These are phyloP conservation scores for Trichopria drosophilae DNA, from an alignment of 2,888 invertebrate genomes.

Conservation along the genomic window DNA sequence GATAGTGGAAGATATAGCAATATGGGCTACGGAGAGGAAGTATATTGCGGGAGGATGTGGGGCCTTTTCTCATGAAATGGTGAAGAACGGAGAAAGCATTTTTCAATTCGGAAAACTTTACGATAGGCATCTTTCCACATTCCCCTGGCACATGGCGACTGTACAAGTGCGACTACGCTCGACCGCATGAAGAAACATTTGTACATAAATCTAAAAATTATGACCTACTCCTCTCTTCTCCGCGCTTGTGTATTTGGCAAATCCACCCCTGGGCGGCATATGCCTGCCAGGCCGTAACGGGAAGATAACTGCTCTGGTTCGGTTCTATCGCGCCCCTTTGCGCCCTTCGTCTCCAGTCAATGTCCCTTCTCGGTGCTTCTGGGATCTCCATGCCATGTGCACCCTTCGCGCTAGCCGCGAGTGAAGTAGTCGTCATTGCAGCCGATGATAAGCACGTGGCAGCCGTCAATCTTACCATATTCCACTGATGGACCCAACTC, in stretches of 20 bases:
- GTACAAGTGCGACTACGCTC: neutral
- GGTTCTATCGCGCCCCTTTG: neutral
- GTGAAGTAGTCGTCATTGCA: no score
- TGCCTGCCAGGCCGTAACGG: conserved; percentile 56
- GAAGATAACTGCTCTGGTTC: conserved; percentile 48
- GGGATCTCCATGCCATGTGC: no score
- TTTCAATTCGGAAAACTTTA: conserved; percentile 57
- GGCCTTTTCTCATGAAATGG: conserved; percentile 34
- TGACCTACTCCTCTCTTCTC: conserved; percentile 43
- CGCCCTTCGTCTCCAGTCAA: no score
- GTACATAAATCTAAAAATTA: conserved; percentile 59
- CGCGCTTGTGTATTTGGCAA: conserved; percentile 13
- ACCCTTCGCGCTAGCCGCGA: no score
- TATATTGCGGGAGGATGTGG: no score
- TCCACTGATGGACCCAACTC: no score
- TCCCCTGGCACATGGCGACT: conserved; percentile 18
- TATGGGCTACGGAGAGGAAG: conserved; percentile 27
- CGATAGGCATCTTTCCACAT: conserved; percentile 53
- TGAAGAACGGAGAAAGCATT: conserved; percentile 49
- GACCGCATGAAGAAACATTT: conserved; percentile 37
- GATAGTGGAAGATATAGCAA: conserved; percentile 14
- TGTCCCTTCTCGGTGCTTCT: no score
- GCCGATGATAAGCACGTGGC: no score
- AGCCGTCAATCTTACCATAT: no score
- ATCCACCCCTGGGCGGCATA: conserved; percentile 44